Conservation (phyloP, 1,140 invertebrate species). For the Drosophila bifasciata region DNA sequence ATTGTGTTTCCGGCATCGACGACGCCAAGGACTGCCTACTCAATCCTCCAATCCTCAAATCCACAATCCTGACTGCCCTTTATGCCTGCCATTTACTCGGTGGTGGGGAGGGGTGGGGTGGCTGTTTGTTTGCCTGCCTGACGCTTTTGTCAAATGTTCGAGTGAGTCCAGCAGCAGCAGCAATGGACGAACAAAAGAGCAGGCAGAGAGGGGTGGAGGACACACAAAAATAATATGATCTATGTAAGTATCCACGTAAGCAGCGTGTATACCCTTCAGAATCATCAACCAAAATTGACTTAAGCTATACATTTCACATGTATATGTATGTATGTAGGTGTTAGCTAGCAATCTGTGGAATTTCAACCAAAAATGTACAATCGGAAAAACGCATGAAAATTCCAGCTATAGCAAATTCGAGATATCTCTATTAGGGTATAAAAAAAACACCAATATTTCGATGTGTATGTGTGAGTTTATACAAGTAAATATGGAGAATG, state of each 20-base stretch:
- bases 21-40: conserved; percentile 20
- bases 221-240: conserved; percentile 15
- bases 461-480: background rate
- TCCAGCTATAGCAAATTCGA: too few species aligned
- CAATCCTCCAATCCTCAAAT: too few species aligned
- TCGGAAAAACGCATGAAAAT: too few species aligned
- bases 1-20: conserved; percentile 67
- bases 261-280: too few species aligned
- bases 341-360: too few species aligned
- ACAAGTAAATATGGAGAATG: too few species aligned
- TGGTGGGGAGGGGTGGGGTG: too few species aligned
- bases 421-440: background rate
- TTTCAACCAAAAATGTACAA: too few species aligned
- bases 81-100: conserved; percentile 5
- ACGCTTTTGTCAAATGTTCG: conserved; percentile 70
- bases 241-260: background rate
- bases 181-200: conserved; percentile 4
- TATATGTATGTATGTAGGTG: too few species aligned
- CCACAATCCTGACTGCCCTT: too few species aligned
- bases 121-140: conserved; percentile 53
- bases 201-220: conserved; percentile 13
- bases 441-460: background rate
- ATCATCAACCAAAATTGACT: too few species aligned
- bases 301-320: too few species aligned
- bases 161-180: conserved; percentile 58